Evolutionary conservation across 1,140 invertebrate genomes (phyloP), one percentile per base, ranked within the genome.

Genomic region (Periplaneta americana): DNA sequence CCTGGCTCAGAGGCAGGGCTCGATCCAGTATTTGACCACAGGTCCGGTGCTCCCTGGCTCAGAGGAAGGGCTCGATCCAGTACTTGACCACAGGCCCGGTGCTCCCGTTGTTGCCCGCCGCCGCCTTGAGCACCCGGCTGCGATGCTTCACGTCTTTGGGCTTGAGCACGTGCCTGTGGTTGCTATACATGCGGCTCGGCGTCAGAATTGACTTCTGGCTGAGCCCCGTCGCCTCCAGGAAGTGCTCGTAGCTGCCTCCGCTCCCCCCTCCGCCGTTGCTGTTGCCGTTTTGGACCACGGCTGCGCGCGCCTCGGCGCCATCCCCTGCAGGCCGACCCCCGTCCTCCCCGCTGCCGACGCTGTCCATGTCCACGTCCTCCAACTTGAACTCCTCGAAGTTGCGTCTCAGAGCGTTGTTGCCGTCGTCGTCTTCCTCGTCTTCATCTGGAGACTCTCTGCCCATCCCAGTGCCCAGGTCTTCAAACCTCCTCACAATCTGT

Each of bases 331-430:
- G 89, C 81, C 90, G 88, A 82, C 90, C 90, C 22, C 84, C 83
- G n/a, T 83, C 91, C 10, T 91, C 93, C 9, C 91, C 93, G 86
- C 95, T 93, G 84, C 92, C 91, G 78, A 94, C 94, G 28, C 82
- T 91, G 10, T 91, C 93, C 31, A 95, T 90, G 85, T 95, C 93
- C 84, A 92, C 92, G 79, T 95, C 94, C 83, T 95, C 94, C 82
- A 95, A 88, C 86, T 94, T 94, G 85, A 95, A 95, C 84, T 95
- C 94, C 84, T 95, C 94, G 84, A 95, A 95, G 87, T 94, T 94
- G 85, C 95, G 82, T 76, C 84, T 34, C 82, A 85, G 76, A 31
- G 75, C 33, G 81, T 85, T 85, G 34, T 84, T 75, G 31, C 75
- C 75, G 6, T 77, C 35, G 22, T 77, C 75, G 6, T 77, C 75